These are phyloP conservation scores for Charanyca ferruginea DNA, from an alignment of 2,888 invertebrate species.

Conservation along the genomic window DNA sequence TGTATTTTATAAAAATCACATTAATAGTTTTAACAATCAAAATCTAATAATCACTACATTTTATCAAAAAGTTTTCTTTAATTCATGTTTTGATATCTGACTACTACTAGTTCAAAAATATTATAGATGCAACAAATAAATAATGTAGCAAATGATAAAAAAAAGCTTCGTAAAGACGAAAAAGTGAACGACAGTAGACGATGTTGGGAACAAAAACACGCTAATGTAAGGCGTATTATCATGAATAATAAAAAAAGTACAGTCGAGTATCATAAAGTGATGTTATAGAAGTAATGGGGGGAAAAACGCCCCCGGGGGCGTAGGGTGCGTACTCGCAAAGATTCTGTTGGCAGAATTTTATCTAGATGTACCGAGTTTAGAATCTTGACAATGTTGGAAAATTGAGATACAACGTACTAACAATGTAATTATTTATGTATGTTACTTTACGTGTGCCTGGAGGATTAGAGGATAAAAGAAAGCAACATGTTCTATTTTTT, in stretches of 20 bases:
- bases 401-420: conserved; percentile 34
- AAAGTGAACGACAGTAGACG: conserved; percentile 71
- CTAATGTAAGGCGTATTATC: conserved; percentile 87
- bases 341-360: conserved; percentile 56
- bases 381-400: conserved; percentile 48
- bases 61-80: background rate
- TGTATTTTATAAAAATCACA: background rate
- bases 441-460: background rate
- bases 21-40: background rate
- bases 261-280: conserved; percentile 87
- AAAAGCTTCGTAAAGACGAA: conserved; percentile 62
- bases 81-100: conserved; percentile 2
- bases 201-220: conserved; percentile 78
- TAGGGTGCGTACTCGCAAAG: conserved; percentile 67
- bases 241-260: conserved; percentile 88
- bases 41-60: background rate
- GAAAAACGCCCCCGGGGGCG: conserved; percentile 81
- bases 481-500: background rate
- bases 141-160: conserved; percentile 70
- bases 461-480: background rate
- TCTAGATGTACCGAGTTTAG: conserved; percentile 59
- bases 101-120: conserved; percentile 33
- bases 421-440: conserved; percentile 36
- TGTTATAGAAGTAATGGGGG: conserved; percentile 87
- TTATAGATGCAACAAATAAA: conserved; percentile 67